phyloP scores from a whole-genome alignment of 2,113 vertebrate genomes.

The Odocoileus hemionus region DNA sequence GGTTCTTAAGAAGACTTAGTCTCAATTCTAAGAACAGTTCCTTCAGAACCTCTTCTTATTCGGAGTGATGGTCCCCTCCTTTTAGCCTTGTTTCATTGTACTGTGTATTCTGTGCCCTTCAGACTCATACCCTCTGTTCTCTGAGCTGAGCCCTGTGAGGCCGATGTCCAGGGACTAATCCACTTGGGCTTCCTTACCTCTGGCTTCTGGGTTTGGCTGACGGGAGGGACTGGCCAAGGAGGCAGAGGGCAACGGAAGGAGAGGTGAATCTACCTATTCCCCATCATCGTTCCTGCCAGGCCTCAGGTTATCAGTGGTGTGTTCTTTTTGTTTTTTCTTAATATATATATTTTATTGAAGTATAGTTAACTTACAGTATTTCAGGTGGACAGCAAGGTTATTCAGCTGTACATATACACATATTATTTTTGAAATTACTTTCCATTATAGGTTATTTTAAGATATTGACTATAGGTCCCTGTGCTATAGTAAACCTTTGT shows the following conservation, averaged over 20 bases:
- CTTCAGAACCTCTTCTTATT: neutral
- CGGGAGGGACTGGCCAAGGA: neutral
- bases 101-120: neutral
- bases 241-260: neutral
- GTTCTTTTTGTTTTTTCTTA: neutral
- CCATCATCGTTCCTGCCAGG: neutral
- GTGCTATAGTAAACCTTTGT: neutral
- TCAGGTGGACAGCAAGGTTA: neutral
- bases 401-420: neutral
- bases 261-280: neutral
- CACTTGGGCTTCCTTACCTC: neutral
- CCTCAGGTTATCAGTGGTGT: neutral
- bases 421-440: neutral
- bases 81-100: neutral
- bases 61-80: neutral
- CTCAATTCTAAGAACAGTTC: neutral
- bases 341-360: neutral
- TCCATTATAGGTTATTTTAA: neutral
- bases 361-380: neutral
- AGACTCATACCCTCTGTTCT: neutral
- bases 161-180: neutral
- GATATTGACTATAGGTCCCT: neutral
- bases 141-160: neutral
- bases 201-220: slow-evolving; percentile 14
- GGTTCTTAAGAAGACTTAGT: neutral